Evolutionary conservation across 2,113 vertebrate species (phyloP), one percentile per base, ranked within the genome.

Genomic region (Oxyruncus cristatus): DNA sequence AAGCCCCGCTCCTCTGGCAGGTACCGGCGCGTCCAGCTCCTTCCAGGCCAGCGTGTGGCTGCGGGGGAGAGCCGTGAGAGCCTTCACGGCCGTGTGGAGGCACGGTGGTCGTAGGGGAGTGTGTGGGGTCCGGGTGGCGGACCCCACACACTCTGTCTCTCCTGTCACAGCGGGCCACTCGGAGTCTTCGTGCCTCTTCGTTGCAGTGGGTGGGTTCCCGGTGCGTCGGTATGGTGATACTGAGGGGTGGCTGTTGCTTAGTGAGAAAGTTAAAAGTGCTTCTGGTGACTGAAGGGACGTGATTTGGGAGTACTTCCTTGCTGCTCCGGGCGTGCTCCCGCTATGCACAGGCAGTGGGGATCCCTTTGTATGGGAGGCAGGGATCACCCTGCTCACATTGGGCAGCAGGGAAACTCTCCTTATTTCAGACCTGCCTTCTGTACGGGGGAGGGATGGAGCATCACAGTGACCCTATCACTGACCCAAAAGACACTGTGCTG

Each of bases 361-460:
- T 35, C 42, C 42, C 14, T 33, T 35, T 12, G 22, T 8, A 1
- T 0, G 1, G 46, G 23, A 53, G n/a, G n/a, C 28, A 8, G 9
- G 9, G 3, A 28, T 24, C 5, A 0, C 11, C 33, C n/a, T 37
- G 24, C 47, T 66, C 3, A 1, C 14, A 3, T 11, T 0, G 0
- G 1, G 22, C 12, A 39, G 1, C 28, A 37, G 73, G 14, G 50
- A n/a, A 37, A 4, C 14, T 7, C 17, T 7, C 4, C 1, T 35
- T 14, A 0, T 10, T 47, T 56, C 67, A 19, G 19, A 26, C 26
- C 20, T 32, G 35, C 23, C 12, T 11, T 46, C 50, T 47, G 35
- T 21, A 3, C 0, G 23, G 42, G 13, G 0, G 6, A n/a, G 37
- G 27, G 33, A 26, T 47, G 74, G 52, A 61, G 14, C 1, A 0